Evolutionary conservation across 1,140 invertebrate species (phyloP).

Genomic region (Ruditapes philippinarum): DNA sequence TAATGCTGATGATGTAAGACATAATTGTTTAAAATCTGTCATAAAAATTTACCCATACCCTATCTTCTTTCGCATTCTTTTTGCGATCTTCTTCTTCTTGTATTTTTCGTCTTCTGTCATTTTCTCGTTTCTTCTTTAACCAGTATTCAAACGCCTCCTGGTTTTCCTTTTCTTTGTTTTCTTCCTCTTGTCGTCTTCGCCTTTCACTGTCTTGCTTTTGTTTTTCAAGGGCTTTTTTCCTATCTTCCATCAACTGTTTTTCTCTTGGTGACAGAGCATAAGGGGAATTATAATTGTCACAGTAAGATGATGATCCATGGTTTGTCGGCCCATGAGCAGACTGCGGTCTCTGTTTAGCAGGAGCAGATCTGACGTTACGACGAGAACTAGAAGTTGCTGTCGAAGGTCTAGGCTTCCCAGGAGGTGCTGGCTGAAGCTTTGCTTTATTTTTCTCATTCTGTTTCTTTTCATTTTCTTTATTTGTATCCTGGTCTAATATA

Average conservation of each 20-base stretch:
- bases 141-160: conserved; percentile 77
- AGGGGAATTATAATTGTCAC: conserved; percentile 81
- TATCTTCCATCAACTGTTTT: conserved; percentile 71
- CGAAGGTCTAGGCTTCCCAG: conserved; percentile 75
- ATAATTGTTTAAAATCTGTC: not conserved
- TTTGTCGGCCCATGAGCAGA: conserved; percentile 63
- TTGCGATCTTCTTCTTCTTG: conserved; percentile 71
- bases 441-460: conserved; percentile 52
- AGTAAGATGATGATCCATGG: conserved; percentile 58
- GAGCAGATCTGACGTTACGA: conserved; percentile 56
- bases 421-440: conserved; percentile 74
- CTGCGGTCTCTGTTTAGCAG: conserved; percentile 63
- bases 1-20: not conserved
- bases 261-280: conserved; percentile 80
- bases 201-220: conserved; percentile 68
- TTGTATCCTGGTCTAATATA: conserved; percentile 61
- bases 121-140: conserved; percentile 74
- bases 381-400: conserved; percentile 66
- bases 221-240: conserved; percentile 72
- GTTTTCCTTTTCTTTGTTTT: conserved; percentile 71
- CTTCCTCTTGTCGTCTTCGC: conserved; percentile 71
- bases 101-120: conserved; percentile 62
- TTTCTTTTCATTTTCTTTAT: conserved; percentile 54
- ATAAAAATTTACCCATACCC: conserved; percentile 53
- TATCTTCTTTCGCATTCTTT: conserved; percentile 70